A percentile compares a stretch with the other conserved stretches of the same genome.
Evolutionary conservation across 2,113 vertebrate species (phyloP).

Genomic region (Actinemys pallida): DNA sequence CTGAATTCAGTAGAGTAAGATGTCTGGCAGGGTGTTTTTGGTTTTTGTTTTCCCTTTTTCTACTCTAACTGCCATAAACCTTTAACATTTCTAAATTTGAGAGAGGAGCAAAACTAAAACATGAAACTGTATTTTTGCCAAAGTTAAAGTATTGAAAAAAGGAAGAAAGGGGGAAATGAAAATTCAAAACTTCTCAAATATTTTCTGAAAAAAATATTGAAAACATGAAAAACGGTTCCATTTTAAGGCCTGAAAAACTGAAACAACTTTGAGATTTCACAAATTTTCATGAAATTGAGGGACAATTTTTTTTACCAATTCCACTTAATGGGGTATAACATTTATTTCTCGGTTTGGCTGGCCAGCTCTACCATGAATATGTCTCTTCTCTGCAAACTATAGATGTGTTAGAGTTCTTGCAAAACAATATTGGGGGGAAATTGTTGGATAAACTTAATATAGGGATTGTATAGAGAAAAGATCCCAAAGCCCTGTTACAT

Average conservation of each 20-base stretch:
- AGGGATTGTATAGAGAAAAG: neutral
- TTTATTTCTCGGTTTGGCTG: too few species aligned
- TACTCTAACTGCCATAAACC: neutral
- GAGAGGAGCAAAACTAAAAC: neutral
- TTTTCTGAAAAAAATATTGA: neutral
- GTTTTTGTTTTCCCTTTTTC: neutral
- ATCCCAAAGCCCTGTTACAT: neutral
- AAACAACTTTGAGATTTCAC: neutral
- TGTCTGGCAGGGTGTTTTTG: neutral
- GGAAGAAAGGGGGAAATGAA: accelerated
- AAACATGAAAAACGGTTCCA: accelerated
- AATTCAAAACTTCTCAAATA: accelerated
- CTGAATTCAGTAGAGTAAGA: neutral
- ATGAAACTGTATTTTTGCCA: neutral
- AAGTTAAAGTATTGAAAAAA: neutral
- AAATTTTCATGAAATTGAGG: neutral
- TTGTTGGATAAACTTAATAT: neutral
- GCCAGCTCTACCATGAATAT: neutral
- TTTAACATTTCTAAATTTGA: neutral
- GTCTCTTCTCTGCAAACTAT: neutral
- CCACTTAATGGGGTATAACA: too few species aligned
- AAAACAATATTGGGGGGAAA: neutral
- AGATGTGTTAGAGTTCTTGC: neutral
- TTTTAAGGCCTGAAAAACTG: accelerated
- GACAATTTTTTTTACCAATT: neutral